Evolutionary conservation across 2,888 invertebrate species (phyloP), one percentile per base, ranked within the genome.

Genomic region (Amphimallon solstitiale): DNA sequence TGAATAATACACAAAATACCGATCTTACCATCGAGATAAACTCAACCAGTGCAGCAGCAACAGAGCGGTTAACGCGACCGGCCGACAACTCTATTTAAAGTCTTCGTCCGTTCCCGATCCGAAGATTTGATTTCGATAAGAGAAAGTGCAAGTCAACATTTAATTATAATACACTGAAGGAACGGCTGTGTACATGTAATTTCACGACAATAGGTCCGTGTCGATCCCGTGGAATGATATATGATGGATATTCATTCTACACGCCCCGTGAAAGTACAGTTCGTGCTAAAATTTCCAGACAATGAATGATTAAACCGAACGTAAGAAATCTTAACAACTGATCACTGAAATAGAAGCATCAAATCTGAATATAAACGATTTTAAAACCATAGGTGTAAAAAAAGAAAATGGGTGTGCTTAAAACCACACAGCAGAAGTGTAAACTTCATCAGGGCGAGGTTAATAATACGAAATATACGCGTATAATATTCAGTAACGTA

Each of bases 71-170:
- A 29, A 9, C 29, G 29, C 29, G 23, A 10, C 35, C 34, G 35
- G 10, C 17, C 35, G 17, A 51, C 51, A 51, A 51, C 51, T 51
- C 51, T 51, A 51, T 51, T 51, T 51, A 51, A 51, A 51, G 35
- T 29, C 34, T 35, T 15, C 15, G 51, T 43, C 45, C 19, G 19
- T 15, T 45, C 29, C 45, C 54, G 29, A 52, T 51, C 48, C 38
- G 38, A 35, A 56, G 64, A 65, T 65, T 65, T 56, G 64, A 65
- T 65, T 65, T 38, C 56, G 64, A 65, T 65, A 65, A 65, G 48
- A 14, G 23, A 63, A 67, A 67, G 63, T 67, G 67, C 67, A 67
- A 67, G 67, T 67, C 67, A 67, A 67, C 67, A 63, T 67, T 67
- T 67, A 63, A 67, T 67, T 67, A 67, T 67, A 46, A 59, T 38